Percentiles rank a stretch among this genome's conserved stretches.
phyloP scores from a whole-genome alignment of 2,797 vertebrate species.

The Chiloscyllium punctatum region DNA sequence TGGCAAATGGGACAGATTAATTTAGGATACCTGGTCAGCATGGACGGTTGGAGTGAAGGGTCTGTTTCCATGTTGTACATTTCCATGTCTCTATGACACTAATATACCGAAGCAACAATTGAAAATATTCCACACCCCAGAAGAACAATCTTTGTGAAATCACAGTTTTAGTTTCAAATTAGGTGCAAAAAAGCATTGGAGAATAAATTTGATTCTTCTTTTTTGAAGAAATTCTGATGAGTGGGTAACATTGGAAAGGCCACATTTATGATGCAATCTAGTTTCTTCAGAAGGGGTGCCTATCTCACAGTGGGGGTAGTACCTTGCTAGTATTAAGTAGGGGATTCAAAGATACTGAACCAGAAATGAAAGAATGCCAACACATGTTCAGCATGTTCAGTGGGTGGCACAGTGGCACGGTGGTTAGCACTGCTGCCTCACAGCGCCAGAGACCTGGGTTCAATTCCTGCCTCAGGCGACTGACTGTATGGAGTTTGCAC shows the following conservation, averaged over 20 bases:
- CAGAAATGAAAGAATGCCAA: neutral
- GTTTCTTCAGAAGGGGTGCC: neutral
- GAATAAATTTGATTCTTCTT: neutral
- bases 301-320: neutral
- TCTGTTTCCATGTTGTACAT: no score
- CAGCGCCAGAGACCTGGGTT: no score
- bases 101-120: neutral
- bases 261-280: neutral
- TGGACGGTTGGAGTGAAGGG: no score
- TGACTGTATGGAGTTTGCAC: no score
- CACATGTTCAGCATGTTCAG: neutral
- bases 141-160: neutral
- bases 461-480: no score
- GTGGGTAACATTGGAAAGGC: neutral
- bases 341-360: neutral
- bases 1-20: no score
- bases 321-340: neutral
- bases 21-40: no score
- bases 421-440: no score
- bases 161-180: neutral
- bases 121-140: neutral
- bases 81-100: no score
- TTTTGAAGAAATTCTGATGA: neutral
- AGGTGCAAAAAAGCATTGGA: neutral
- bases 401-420: no score